Conservation (phyloP, 2,113 vertebrate genomes). For the Spermophilus dauricus region DNA sequence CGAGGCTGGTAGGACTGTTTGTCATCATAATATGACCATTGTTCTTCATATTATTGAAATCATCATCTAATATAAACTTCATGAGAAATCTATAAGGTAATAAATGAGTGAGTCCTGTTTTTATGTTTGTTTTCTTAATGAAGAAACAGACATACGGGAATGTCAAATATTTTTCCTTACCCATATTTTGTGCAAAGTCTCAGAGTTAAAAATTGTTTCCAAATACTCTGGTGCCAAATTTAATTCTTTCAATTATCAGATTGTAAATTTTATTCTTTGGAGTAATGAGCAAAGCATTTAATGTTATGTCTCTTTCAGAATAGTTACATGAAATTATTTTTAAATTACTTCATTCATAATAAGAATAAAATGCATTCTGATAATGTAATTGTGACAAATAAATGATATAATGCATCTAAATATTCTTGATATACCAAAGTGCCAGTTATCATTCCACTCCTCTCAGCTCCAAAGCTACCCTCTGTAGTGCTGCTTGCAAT, state of each 20-base stretch:
- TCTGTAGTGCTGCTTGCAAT: not conserved
- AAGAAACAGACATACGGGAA: not conserved
- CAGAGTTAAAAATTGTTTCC: not conserved
- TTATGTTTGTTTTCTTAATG: not conserved
- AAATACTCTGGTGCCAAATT: not conserved
- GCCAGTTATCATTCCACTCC: not conserved
- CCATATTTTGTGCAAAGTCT: not conserved
- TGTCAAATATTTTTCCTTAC: not conserved
- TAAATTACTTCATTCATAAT: not conserved
- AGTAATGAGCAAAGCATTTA: not conserved
- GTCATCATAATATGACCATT: constrained; percentile 96
- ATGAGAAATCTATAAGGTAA: constrained; percentile 37
- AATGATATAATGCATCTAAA: not conserved
- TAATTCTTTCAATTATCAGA: not conserved
- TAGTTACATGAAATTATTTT: not conserved
- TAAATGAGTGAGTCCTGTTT: not conserved
- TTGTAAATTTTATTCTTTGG: not conserved
- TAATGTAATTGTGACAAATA: not conserved
- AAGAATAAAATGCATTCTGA: not conserved
- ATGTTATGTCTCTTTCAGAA: not conserved
- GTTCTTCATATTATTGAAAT: constrained; percentile 90
- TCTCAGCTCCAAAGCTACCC: not conserved
- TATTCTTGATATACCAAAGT: not conserved
- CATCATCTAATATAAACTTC: not conserved
- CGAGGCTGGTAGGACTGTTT: constrained; percentile 89